A percentile compares a stretch with the other conserved stretches of the same genome.
These are phyloP conservation scores for Argyresthia goedartella DNA, from an alignment of 2,888 invertebrate genomes.

Conservation along the genomic window DNA sequence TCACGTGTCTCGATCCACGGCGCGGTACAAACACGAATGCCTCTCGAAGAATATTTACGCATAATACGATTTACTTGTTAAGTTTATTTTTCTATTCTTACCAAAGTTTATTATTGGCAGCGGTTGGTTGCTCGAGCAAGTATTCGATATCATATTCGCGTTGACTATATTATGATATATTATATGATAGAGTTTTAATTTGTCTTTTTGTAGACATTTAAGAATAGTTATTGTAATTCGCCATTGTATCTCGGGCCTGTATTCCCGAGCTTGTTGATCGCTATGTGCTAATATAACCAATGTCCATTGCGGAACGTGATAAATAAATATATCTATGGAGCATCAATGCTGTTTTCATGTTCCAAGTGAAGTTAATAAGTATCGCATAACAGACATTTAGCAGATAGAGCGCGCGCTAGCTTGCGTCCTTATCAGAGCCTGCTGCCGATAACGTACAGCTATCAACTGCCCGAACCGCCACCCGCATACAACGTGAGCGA, in stretches of 20 bases:
- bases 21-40: no score
- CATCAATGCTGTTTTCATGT: conserved; percentile 11
- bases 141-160: conserved; percentile 12
- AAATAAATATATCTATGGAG: conserved; percentile 21
- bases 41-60: not conserved
- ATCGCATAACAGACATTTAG: no score
- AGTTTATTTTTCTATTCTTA: conserved; percentile 25
- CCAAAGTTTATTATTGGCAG: no score
- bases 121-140: conserved; percentile 10
- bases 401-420: no score
- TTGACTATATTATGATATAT: conserved; percentile 22
- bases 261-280: conserved; percentile 12
- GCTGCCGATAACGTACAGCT: no score
- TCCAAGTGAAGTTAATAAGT: no score
- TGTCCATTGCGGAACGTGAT: conserved; percentile 21
- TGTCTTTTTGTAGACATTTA: conserved; percentile 18
- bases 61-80: conserved; percentile 13
- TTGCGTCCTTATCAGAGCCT: no score
- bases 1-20: no score
- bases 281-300: conserved; percentile 11
- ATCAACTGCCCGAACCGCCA: no score
- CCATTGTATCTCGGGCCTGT: conserved; percentile 6
- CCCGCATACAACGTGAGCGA: no score
- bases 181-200: conserved; percentile 21
- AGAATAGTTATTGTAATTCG: conserved; percentile 6